These are phyloP conservation scores for Cyrtonyx montezumae DNA, from an alignment of 2,113 vertebrate genomes.

Conservation along the genomic window DNA sequence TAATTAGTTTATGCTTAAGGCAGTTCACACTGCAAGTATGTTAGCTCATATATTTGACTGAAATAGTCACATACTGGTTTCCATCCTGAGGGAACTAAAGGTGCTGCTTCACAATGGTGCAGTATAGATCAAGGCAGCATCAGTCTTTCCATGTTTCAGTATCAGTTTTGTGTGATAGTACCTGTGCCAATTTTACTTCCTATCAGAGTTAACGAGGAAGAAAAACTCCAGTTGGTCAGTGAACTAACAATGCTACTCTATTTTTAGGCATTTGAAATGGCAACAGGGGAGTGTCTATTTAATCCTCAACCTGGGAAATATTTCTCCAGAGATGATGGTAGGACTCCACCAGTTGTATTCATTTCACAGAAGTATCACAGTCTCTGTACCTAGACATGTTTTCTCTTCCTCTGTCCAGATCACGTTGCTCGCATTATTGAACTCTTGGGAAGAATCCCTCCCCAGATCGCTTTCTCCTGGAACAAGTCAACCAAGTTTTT, in stretches of 20 bases:
- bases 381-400: not conserved
- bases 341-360: not conserved
- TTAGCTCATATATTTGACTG: not conserved
- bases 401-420: slow-evolving; percentile 70
- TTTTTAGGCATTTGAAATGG: slow-evolving; percentile 86
- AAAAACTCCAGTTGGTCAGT: not conserved
- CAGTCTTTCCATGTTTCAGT: not conserved
- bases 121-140: not conserved
- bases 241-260: not conserved
- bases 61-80: not conserved
- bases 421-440: slow-evolving; percentile 86
- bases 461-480: slow-evolving; percentile 78
- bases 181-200: not conserved
- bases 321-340: slow-evolving; percentile 87
- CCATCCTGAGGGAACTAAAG: not conserved
- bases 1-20: not conserved
- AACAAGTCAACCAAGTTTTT: slow-evolving; percentile 85
- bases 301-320: slow-evolving; percentile 82
- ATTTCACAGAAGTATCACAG: not conserved
- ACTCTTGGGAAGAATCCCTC: slow-evolving; percentile 85
- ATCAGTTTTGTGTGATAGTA: not conserved
- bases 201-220: not conserved
- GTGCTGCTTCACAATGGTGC: not conserved
- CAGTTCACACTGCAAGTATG: not conserved
- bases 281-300: slow-evolving; percentile 84